Base-by-base conservation (phyloP, 2,797 vertebrate genomes). In the Zenarchopterus dispar region DNA sequence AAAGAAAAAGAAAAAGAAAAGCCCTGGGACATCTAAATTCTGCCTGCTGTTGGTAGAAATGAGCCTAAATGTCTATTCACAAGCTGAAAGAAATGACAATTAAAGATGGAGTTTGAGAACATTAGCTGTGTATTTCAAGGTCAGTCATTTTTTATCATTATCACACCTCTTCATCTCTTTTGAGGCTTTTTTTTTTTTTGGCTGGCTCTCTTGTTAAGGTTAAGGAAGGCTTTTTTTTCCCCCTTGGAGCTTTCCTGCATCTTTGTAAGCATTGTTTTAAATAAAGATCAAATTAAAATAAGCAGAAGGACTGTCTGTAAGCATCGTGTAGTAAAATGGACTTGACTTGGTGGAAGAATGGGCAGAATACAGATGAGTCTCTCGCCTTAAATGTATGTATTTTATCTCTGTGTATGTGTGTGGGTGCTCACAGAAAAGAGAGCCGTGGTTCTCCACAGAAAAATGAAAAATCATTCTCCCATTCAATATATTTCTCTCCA, bases 321-420 rank as follows among this genome's bases (percentile, higher is more conserved):
- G 41, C 62, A 62, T 8, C 2, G 15, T 60, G 63, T 63, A 56
- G 70, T 77, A 63, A 78, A 78, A 79, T 64, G 45, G 66, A 72
- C 65, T 81, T 63, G 21, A 63, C 60, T 67, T 31, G 33, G 52
- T 21, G 50, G 60, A 39, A 52, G 21, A 15, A 19, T 19, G 52
- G 19, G 33, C 26, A 70, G 88, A 88, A 88, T 86, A 84, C 68
- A 89, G 63, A 91, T 85, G 80, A 90, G 70, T 59, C 4, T 46
- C 26, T 65, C 46, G 66, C 19, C 61, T 58, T 49, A 64, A 56
- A 75, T 77, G 52, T 48, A 54, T 77, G 63, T 70, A 74, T 67
- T 66, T 43, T 65, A 52, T 75, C 56, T 13, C 9, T 36, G 33
- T 58, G 22, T 51, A 47, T 71, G 55, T 36, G 26, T 52, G 4